Percentiles rank a stretch among this genome's conserved stretches.
Conservation (phyloP, 1,140 invertebrate species). For the Chironomus tepperi region DNA sequence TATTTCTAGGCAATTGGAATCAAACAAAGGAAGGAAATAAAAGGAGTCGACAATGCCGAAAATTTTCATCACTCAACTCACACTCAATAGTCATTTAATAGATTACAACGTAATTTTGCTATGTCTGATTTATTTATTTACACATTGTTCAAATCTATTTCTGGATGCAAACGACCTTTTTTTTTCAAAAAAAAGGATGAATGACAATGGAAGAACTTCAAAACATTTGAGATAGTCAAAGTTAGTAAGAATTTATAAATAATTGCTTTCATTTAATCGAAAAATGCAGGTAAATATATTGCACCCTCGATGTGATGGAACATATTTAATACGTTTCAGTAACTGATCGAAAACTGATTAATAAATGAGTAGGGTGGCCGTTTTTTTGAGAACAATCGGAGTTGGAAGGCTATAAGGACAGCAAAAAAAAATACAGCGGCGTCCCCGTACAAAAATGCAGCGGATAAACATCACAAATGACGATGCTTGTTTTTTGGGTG, state of each 20-base stretch:
- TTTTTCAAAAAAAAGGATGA: too few species aligned
- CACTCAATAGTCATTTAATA: neutral
- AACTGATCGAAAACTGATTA: neutral
- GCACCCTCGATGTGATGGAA: neutral
- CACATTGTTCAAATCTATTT: neutral
- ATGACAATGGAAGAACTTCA: too few species aligned
- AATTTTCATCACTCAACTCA: neutral
- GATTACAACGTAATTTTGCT: neutral
- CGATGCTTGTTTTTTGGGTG: neutral
- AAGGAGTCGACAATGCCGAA: neutral
- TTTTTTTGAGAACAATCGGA: too few species aligned
- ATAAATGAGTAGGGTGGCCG: too few species aligned
- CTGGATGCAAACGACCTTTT: neutral
- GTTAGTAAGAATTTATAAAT: neutral
- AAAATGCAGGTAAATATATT: neutral
- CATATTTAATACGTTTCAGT: neutral
- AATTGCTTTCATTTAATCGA: constrained; percentile 7
- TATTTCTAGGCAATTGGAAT: neutral
- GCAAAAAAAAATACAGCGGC: too few species aligned
- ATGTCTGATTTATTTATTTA: constrained; percentile 4
- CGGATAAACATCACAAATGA: too few species aligned
- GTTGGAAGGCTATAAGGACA: too few species aligned
- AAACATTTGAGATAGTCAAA: neutral
- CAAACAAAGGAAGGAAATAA: neutral
- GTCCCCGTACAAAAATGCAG: too few species aligned